Conservation (phyloP, 2,797 vertebrate species). For the Acomys russatus region DNA sequence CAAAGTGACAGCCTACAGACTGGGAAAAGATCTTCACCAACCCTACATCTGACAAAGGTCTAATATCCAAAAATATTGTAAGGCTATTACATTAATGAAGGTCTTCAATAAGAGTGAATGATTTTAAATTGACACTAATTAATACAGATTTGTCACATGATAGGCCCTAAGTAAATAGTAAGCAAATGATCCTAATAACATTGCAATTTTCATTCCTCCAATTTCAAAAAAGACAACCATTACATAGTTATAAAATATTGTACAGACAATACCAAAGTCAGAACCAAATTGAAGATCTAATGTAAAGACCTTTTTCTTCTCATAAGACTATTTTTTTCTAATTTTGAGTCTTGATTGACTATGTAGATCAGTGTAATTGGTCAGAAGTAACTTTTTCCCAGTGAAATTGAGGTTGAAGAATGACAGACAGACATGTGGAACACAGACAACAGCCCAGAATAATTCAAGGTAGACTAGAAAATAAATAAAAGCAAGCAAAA, state of each 20-base stretch:
- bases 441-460: background rate
- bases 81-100: background rate
- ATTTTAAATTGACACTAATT: background rate
- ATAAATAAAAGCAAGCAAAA: background rate
- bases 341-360: background rate
- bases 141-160: background rate
- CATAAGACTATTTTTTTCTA: background rate
- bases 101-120: background rate
- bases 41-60: no score
- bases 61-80: background rate
- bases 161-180: background rate
- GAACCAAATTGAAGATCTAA: conserved; percentile 2
- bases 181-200: background rate
- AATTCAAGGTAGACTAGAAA: background rate
- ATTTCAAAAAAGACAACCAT: background rate
- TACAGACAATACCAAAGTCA: conserved; percentile 4
- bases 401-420: conserved; percentile 20
- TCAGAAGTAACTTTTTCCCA: background rate
- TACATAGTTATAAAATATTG: background rate
- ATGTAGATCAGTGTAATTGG: background rate
- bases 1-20: no score
- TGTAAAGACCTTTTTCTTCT: conserved; percentile 41
- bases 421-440: background rate
- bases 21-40: no score
- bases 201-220: background rate